phyloP scores from a whole-genome alignment of 2,113 vertebrate species.

The Meles meles region DNA sequence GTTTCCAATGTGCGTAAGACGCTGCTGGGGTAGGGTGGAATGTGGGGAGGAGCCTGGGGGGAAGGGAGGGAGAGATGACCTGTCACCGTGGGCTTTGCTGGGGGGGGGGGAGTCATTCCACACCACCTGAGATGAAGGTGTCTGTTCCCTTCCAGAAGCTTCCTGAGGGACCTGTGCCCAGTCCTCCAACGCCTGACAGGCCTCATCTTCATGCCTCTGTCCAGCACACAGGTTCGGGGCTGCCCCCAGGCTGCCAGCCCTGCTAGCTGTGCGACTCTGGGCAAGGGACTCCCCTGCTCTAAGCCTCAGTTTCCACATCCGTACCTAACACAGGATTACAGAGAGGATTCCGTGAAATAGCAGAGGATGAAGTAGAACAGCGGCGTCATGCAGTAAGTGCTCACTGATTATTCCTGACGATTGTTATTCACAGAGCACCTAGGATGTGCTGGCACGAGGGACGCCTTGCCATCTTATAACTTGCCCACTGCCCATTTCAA shows the following conservation, averaged over 20 bases:
- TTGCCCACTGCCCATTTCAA: not conserved
- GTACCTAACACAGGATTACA: not conserved
- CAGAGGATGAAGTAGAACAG: too few relatives aligned
- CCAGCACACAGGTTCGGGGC: not conserved
- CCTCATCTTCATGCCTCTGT: not conserved
- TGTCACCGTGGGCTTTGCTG: rapidly evolving
- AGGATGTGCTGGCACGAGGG: not conserved
- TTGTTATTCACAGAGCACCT: not conserved
- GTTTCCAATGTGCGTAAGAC: not conserved
- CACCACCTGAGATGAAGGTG: not conserved
- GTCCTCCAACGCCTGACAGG: rapidly evolving
- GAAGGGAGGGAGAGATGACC: not conserved
- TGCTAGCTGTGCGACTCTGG: not conserved
- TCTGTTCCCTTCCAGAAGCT: not conserved
- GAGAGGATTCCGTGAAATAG: not conserved
- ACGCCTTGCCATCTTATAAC: not conserved
- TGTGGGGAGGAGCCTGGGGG: not conserved
- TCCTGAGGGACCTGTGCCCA: not conserved
- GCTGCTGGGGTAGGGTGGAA: not conserved
- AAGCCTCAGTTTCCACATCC: not conserved
- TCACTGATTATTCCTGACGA: not conserved
- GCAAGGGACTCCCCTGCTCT: not conserved
- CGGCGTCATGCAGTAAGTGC: rapidly evolving
- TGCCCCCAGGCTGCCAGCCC: not conserved
- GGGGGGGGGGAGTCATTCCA: not conserved